Percentiles rank a stretch among this genome's conserved stretches.
Conservation (phyloP, 2,888 invertebrate species). For the Ypsolopha scabrella region DNA sequence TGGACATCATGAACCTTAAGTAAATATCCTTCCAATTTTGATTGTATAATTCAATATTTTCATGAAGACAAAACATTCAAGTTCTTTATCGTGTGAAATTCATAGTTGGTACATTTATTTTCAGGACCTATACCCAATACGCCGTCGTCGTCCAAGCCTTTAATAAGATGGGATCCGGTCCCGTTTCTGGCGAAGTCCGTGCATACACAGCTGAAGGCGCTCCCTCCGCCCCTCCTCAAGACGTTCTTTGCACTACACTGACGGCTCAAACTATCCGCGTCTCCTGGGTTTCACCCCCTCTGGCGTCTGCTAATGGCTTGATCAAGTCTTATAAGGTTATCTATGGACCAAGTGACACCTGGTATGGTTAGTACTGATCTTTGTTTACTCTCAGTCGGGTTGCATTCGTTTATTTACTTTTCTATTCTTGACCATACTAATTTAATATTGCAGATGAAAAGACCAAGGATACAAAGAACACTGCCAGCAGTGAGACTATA, state of each 20-base stretch:
- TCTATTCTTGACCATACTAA: too few relatives aligned
- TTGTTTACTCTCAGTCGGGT: background rate
- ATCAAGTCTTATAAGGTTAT: conserved; percentile 97
- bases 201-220: conserved; percentile 96
- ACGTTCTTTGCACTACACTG: conserved; percentile 91
- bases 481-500: conserved; percentile 92
- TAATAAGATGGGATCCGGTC: conserved; percentile 94
- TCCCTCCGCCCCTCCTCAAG: conserved; percentile 92
- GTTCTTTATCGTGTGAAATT: background rate
- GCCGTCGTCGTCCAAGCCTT: conserved; percentile 96
- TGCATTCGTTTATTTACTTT: too few relatives aligned
- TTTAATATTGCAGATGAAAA: conserved; percentile 77
- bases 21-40: conserved; percentile 4
- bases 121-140: conserved; percentile 92
- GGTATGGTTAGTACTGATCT: conserved; percentile 82
- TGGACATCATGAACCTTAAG: conserved; percentile 82
- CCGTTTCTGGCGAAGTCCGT: conserved; percentile 87
- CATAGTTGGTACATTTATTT: conserved; percentile 3
- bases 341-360: conserved; percentile 90
- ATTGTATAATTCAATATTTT: conserved; percentile 12
- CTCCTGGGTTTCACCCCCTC: conserved; percentile 94
- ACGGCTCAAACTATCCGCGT: conserved; percentile 95
- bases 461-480: conserved; percentile 91
- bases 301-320: conserved; percentile 92
- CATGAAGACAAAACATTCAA: background rate